Base-by-base conservation (phyloP, 2,113 vertebrate species). In the Carlito syrichta region DNA sequence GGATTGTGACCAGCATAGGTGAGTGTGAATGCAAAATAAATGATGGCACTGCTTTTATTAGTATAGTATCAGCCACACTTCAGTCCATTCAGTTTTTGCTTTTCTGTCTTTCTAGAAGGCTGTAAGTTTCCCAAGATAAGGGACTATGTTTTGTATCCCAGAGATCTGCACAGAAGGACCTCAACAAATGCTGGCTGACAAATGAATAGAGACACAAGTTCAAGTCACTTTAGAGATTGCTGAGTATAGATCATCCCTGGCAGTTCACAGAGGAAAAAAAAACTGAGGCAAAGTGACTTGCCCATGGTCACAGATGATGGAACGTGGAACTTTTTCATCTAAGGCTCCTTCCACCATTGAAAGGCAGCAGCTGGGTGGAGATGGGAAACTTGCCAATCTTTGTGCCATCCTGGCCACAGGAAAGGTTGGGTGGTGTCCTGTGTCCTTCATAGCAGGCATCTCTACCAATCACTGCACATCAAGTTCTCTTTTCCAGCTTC, bases 371-470 rank as follows among this genome's bases (percentile, higher is more conserved):
- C 20, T 77, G 40, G 45, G 25, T 82, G 50, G 76, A 56, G 50
- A 20, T 81, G 30, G 43, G 17, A 63, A 77, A 9, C 45, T 45
- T 45, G 25, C 27, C 10, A 3, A 8, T 35, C 25, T 69, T 0
- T 1, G 35, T 6, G 27, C 84, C 4, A 6, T 1, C 25, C 40
- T 60, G 74, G 62, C 27, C 43, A 40, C 40, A n/a, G 73, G 43
- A 40, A 60, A 45, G 73, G 40, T 48, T 40, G 43, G 35, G 52
- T 7, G 8, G 25, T 56, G 25, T n/a, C 50, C 40, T 17, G 1
- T 8, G 20, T 82, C 54, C 43, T 35, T 62, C 43, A 27, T 0
- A 2, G 11, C 8, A 2, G 17, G 22, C 0, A 0, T 52, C 85
- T 82, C 40, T 71, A 9, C 27, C 52, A 54, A 14, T 81, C 63